Evolutionary conservation across 1,140 invertebrate species (phyloP), one percentile per base, ranked within the genome.

Genomic region (Diorhabda carinulata): DNA sequence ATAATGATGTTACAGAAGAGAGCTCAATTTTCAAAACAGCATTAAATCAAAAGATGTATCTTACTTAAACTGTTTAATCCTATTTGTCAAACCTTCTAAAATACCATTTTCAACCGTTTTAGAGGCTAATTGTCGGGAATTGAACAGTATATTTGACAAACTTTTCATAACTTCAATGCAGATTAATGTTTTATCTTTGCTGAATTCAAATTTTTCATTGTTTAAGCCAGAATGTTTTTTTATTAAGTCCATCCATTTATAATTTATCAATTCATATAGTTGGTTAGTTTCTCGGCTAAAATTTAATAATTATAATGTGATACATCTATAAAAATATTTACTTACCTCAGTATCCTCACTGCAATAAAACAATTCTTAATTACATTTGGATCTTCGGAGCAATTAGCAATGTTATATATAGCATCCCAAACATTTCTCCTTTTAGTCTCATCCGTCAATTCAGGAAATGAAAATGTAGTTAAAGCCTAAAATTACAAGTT

Each of bases 61-160:
- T 70, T 86, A 85, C 76, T 82, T 85, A 73, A 91, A 92, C 25
- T 86, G 87, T 74, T 86, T 86, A n/a, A 97, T 80, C 65, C 92
- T 85, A 67, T 90, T 86, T 3, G 96, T 84, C 41, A 97, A 84
- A 59, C 88, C 88, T 72, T 92, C 87, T 9, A 95, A 82, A 73
- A 91, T 90, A 9, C 85, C 84, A 78, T 91, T 92, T 72, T 89
- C 85, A 61, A 87, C 84, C 80, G 92, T 91, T 52, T 90, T 82
- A 67, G 83, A 84, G 71, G 91, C 89, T 1, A 90, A 88, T 59
- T 86, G 86, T 61, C 81, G 77, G 82, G 91, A 93, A 78, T 97
- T 94, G 79, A 88, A 97, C 60, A 96, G 84, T 58, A 97, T 81
- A 82, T 98, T 98, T 78, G 92, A 96, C 3, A 98, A 80, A 78